Evolutionary conservation across 2,888 invertebrate genomes (phyloP).

Genomic region (Chrysina gloriosa): DNA sequence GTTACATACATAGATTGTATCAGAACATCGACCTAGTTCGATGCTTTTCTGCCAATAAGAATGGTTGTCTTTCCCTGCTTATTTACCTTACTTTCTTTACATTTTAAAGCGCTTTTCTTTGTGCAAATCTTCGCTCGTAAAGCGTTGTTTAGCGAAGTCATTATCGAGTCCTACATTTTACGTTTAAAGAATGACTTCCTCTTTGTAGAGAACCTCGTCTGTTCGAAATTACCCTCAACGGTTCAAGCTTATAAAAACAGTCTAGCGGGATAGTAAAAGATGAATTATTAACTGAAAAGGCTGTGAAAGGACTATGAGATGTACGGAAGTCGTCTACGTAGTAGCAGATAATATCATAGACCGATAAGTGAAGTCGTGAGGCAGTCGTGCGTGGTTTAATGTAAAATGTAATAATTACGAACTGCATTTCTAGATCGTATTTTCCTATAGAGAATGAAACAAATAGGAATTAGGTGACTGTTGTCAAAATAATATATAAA

Average conservation of each 20-base stretch:
- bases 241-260: background rate
- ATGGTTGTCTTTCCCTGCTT: background rate
- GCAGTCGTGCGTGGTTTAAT: slow-evolving; percentile 1
- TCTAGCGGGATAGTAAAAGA: background rate
- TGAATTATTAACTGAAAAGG: background rate
- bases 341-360: background rate
- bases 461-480: too few relatives aligned
- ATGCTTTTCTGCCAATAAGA: too few relatives aligned
- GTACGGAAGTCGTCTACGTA: background rate
- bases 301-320: background rate
- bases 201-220: background rate
- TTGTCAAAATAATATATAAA: background rate
- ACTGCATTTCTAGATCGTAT: background rate
- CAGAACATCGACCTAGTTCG: too few relatives aligned
- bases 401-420: background rate
- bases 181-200: background rate
- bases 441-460: too few relatives aligned
- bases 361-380: background rate
- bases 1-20: too few relatives aligned
- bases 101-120: background rate
- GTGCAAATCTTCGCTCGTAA: background rate
- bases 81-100: slow-evolving; percentile 13
- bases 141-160: background rate
- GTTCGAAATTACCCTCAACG: background rate
- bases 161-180: background rate